Base-by-base conservation (phyloP, 2,797 vertebrate species). In the Sparidentex hasta region DNA sequence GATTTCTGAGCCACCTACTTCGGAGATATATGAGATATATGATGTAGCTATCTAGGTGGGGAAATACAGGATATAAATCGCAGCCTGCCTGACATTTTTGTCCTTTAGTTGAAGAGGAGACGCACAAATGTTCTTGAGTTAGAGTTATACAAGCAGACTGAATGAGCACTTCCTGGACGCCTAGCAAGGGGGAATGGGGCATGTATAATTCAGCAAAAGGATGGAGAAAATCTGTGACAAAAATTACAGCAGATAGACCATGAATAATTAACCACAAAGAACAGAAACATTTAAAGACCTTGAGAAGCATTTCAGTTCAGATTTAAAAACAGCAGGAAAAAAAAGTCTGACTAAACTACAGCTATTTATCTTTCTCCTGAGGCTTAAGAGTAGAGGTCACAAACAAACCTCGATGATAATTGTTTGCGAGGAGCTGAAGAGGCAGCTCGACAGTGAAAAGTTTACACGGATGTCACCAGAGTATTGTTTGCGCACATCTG, bases 191-290 rank as follows among this genome's bases (percentile, higher is more conserved):
- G 85, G 88, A 87, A 81, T 66, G 82, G 83, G 82, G 66, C 90
- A 95, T 95, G 87, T 91, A 95, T 95, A 94, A 95, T 95, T 94
- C 88, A 95, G 88, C 76, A 86, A 92, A 92, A 88, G 88, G 90
- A 91, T 84, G 90, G 83, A 83, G 89, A 90, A 92, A 92, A 91
- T 93, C 87, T 83, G 93, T 90, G 93, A 91, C 88, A 92, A 89
- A 94, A 93, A 94, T 93, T 93, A 94, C 92, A 91, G 88, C 90
- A 88, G 93, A 92, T 93, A 93, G 92, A 78, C 82, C 66, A 85
- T 93, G 83, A 94, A 93, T 95, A 88, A 93, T 93, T 93, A 88
- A 94, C 88, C 85, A 71, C 3, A 33, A 71, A 82, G 93, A 93
- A 94, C 81, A 90, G 92, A 89, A 92, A 93, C 88, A 90, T 93